phyloP scores from a whole-genome alignment of 2,888 invertebrate genomes.

The Pecten maximus region DNA sequence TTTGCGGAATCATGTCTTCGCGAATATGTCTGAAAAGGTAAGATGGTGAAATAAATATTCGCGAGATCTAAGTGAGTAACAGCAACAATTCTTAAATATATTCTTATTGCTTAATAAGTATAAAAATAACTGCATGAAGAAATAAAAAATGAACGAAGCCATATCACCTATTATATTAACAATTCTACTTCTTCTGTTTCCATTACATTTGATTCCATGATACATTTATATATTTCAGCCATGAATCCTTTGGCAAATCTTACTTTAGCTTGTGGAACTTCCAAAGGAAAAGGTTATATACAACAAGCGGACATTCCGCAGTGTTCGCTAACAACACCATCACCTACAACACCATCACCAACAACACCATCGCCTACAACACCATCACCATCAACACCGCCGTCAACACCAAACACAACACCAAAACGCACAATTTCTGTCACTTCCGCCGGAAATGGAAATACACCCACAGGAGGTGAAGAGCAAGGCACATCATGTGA shows the following conservation, averaged over 20 bases:
- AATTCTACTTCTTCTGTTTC: no score
- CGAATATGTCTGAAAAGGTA: no score
- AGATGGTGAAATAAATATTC: no score
- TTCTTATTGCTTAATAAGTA: no score
- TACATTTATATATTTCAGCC: background rate
- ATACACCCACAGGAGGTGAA: background rate
- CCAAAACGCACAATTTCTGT: background rate
- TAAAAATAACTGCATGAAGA: no score
- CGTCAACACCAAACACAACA: background rate
- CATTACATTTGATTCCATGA: no score
- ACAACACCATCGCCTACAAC: background rate
- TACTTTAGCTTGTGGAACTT: background rate
- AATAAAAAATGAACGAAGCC: no score
- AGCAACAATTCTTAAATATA: no score
- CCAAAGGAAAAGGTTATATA: background rate
- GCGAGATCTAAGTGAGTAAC: no score
- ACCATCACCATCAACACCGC: background rate
- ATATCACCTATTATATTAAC: no score
- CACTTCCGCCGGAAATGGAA: background rate
- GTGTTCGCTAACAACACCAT: background rate
- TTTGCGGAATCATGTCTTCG: no score
- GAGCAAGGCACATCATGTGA: background rate
- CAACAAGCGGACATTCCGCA: background rate
- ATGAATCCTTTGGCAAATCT: background rate
- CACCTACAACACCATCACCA: background rate